A percentile compares a stretch with the other conserved stretches of the same genome.
Evolutionary conservation across 2,113 vertebrate species (phyloP).

Genomic region (Calyptommatus sinebrachiatus): DNA sequence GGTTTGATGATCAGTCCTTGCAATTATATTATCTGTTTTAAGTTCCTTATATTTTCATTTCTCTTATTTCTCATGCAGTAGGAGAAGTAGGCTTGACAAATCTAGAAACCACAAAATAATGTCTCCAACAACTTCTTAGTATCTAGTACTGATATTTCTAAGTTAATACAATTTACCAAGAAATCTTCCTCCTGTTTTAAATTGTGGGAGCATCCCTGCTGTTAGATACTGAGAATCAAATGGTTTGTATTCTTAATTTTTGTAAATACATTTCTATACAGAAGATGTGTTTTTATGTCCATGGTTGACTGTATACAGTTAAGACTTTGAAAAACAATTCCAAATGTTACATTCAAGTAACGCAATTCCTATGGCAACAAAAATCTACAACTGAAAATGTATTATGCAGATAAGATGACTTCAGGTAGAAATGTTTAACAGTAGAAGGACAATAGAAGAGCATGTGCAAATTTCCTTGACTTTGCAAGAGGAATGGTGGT

Average conservation of each 20-base stretch:
- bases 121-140: neutral
- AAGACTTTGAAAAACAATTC: neutral
- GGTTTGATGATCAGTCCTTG: neutral
- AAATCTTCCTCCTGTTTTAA: neutral
- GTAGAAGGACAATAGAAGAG: neutral
- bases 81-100: neutral
- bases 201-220: neutral
- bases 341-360: neutral
- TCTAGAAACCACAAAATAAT: neutral
- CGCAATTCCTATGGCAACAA: neutral
- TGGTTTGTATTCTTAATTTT: neutral
- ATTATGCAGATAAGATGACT: neutral
- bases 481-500: fast-evolving
- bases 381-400: neutral
- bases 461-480: neutral
- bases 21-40: neutral
- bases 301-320: neutral
- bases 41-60: constrained; percentile 4
- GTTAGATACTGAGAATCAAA: constrained; percentile 1
- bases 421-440: neutral
- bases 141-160: neutral
- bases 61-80: neutral
- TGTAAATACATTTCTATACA: neutral
- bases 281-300: neutral
- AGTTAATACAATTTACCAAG: neutral